Conservation (phyloP, 2,113 vertebrate species). For the Urocynchramus pylzowi region DNA sequence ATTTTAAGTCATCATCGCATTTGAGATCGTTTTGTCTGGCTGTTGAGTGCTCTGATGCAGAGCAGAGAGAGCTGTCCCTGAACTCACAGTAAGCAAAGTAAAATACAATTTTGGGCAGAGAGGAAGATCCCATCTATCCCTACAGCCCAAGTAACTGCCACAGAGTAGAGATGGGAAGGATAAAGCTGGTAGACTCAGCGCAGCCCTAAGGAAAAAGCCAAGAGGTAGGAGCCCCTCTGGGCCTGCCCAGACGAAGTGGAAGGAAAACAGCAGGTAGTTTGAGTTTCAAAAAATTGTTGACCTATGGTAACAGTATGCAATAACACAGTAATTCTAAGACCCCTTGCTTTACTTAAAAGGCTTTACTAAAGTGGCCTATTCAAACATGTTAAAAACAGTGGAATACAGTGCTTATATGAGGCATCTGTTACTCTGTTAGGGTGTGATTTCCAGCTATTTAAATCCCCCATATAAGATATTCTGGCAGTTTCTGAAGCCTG, state of each 20-base stretch:
- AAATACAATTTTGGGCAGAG: neutral
- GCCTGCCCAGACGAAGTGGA: neutral
- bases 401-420: neutral
- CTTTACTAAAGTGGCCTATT: neutral
- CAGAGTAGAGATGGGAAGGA: neutral
- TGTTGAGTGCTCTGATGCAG: neutral
- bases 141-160: neutral
- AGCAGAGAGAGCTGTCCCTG: neutral
- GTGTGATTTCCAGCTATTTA: neutral
- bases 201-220: neutral
- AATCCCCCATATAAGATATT: neutral
- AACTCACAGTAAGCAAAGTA: rapidly evolving
- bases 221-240: neutral
- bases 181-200: neutral
- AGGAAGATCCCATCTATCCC: neutral
- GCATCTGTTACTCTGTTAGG: neutral
- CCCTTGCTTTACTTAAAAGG: neutral
- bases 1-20: neutral
- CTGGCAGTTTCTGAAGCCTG: neutral
- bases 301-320: neutral
- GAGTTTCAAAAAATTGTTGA: neutral
- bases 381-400: neutral
- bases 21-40: neutral
- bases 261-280: neutral
- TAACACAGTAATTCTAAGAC: neutral